Percentiles rank a stretch among this genome's conserved stretches.
phyloP scores from a whole-genome alignment of 1,140 invertebrate species.

The Drosophila bocki region DNA sequence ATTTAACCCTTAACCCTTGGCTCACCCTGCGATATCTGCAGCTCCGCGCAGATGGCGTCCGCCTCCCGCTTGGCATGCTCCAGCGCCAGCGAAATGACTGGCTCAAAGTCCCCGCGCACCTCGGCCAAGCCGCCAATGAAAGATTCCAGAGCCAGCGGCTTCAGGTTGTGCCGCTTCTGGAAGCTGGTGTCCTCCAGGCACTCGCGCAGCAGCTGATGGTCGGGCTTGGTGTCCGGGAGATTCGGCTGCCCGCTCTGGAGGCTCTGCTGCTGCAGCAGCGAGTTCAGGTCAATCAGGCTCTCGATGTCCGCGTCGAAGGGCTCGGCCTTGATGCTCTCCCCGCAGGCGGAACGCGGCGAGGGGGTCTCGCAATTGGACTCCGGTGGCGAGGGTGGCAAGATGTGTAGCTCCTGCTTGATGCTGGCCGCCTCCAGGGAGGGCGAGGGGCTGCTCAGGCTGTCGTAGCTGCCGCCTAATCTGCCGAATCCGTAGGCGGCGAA shows the following conservation, averaged over 20 bases:
- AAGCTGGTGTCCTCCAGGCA: slow-evolving; percentile 93
- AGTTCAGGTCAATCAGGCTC: slow-evolving; percentile 78
- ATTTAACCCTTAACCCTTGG: neutral
- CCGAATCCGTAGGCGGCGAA: slow-evolving; percentile 63
- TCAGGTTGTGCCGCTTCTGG: slow-evolving; percentile 92
- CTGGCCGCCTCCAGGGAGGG: slow-evolving; percentile 74
- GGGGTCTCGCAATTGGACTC: slow-evolving; percentile 84
- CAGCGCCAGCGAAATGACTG: slow-evolving; percentile 93
- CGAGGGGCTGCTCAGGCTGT: slow-evolving; percentile 77
- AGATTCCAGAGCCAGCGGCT: slow-evolving; percentile 89
- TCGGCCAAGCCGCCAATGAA: slow-evolving; percentile 86
- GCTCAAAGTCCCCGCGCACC: slow-evolving; percentile 90
- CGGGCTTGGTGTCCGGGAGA: slow-evolving; percentile 85
- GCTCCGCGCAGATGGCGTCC: slow-evolving; percentile 92
- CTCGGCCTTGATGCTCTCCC: slow-evolving; percentile 74
- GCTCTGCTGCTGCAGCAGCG: slow-evolving; percentile 68
- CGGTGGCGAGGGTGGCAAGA: slow-evolving; percentile 83
- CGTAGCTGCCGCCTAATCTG: slow-evolving; percentile 63
- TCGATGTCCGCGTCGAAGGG: slow-evolving; percentile 81
- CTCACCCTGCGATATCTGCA: slow-evolving; percentile 95
- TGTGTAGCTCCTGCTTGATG: slow-evolving; percentile 84
- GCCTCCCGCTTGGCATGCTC: slow-evolving; percentile 94
- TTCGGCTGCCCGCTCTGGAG: slow-evolving; percentile 28
- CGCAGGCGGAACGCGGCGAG: slow-evolving; percentile 70
- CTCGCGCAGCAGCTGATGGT: slow-evolving; percentile 92